These are phyloP conservation scores for Cherax quadricarinatus DNA, from an alignment of 1,140 invertebrate species.

Conservation along the genomic window DNA sequence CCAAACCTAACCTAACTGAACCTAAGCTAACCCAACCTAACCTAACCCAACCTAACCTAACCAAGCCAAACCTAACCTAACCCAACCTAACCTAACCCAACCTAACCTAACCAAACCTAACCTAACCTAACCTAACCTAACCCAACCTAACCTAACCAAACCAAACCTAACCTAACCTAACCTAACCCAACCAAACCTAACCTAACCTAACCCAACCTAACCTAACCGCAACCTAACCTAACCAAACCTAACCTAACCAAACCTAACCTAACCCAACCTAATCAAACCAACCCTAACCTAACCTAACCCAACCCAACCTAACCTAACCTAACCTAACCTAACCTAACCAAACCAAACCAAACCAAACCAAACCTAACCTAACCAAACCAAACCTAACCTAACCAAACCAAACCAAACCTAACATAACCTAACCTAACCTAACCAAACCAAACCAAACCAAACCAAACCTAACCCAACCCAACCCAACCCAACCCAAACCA, in stretches of 20 bases:
- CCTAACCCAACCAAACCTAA: constrained; percentile 8
- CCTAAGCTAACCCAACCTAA: neutral
- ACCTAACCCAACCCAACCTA: neutral
- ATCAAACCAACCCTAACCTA: constrained; percentile 27
- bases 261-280: constrained; percentile 8
- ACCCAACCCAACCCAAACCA: neutral
- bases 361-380: too few species aligned
- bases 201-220: constrained; percentile 31
- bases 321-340: neutral
- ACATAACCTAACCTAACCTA: neutral
- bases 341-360: neutral
- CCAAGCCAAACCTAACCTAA: neutral
- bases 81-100: constrained; percentile 20
- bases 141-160: constrained; percentile 28
- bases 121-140: constrained; percentile 14
- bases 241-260: neutral
- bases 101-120: constrained; percentile 18
- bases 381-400: too few species aligned
- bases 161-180: constrained; percentile 33
- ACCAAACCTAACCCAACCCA: neutral
- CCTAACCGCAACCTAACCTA: too few species aligned
- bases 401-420: too few species aligned
- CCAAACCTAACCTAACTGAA: neutral
- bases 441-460: neutral
- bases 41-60: neutral